These are phyloP conservation scores for Aphaenogaster rudis DNA, from an alignment of 1,140 invertebrate genomes.

Conservation along the genomic window DNA sequence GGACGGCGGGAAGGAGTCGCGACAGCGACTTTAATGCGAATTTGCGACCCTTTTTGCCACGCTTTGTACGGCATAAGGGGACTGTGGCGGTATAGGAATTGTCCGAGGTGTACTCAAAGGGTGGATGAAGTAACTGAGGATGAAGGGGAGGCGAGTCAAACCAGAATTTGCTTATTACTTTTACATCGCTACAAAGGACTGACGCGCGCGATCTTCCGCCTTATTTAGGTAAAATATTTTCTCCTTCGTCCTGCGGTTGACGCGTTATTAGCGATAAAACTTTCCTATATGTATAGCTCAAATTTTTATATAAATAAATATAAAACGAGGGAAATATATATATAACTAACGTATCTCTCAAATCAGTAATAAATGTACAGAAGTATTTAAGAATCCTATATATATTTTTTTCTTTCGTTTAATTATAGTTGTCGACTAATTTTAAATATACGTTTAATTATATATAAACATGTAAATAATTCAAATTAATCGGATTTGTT, in stretches of 20 bases:
- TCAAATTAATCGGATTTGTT: not conserved
- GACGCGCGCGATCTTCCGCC: slow-evolving; percentile 44
- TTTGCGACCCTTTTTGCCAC: slow-evolving; percentile 57
- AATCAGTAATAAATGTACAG: not conserved
- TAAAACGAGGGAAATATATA: not conserved
- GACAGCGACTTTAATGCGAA: slow-evolving; percentile 62
- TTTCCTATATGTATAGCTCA: not conserved
- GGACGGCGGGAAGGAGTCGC: slow-evolving; percentile 37
- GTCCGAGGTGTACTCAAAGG: slow-evolving; percentile 60
- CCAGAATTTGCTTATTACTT: slow-evolving; percentile 66
- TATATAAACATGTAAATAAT: not conserved
- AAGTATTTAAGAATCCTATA: not conserved
- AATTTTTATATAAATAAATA: not conserved
- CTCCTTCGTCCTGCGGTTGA: slow-evolving; percentile 27
- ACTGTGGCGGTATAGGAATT: slow-evolving; percentile 41
- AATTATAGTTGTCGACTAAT: not conserved
- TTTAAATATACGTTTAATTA: not conserved
- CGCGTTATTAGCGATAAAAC: slow-evolving; percentile 44
- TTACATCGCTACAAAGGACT: slow-evolving; percentile 56
- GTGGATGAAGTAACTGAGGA: slow-evolving; percentile 44
- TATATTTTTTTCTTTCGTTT: not conserved
- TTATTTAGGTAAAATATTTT: slow-evolving; percentile 58
- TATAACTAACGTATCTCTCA: not conserved
- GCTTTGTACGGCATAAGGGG: slow-evolving; percentile 55
- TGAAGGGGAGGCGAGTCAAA: slow-evolving; percentile 46